Evolutionary conservation across 1,140 invertebrate species (phyloP).

Genomic region (Danaus melanippus): DNA sequence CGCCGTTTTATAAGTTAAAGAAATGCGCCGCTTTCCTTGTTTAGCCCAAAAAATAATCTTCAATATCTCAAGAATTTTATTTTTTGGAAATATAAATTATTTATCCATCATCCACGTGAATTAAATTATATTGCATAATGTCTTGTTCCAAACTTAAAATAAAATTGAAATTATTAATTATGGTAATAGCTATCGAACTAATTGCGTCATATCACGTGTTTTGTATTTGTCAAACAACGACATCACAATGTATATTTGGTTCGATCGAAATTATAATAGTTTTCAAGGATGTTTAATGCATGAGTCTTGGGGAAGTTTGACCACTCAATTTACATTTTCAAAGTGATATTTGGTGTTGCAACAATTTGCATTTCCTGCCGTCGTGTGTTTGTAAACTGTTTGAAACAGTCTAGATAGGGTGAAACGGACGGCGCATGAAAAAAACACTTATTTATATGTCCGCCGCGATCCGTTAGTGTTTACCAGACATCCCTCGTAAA

Average conservation of each 20-base stretch:
- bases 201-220: too few species aligned
- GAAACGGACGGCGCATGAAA: slow-evolving; percentile 10
- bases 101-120: too few species aligned
- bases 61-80: too few species aligned
- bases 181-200: too few species aligned
- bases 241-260: too few species aligned
- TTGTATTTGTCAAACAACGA: too few species aligned
- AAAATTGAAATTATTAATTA: too few species aligned
- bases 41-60: too few species aligned
- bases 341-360: slow-evolving; percentile 42
- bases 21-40: slow-evolving; percentile 6
- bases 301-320: slow-evolving; percentile 54
- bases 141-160: too few species aligned
- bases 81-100: too few species aligned
- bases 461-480: slow-evolving; percentile 42
- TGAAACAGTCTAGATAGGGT: slow-evolving; percentile 10
- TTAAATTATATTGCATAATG: too few species aligned
- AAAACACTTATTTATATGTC: slow-evolving; percentile 39
- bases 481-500: slow-evolving; percentile 58
- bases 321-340: slow-evolving; percentile 61
- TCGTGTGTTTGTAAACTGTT: slow-evolving; percentile 34
- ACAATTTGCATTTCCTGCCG: slow-evolving; percentile 50
- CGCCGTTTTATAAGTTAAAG: slow-evolving; percentile 12
- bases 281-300: slow-evolving; percentile 56
- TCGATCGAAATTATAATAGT: slow-evolving; percentile 13